Conservation (phyloP, 2,113 vertebrate species). For the Pseudonaja textilis region DNA sequence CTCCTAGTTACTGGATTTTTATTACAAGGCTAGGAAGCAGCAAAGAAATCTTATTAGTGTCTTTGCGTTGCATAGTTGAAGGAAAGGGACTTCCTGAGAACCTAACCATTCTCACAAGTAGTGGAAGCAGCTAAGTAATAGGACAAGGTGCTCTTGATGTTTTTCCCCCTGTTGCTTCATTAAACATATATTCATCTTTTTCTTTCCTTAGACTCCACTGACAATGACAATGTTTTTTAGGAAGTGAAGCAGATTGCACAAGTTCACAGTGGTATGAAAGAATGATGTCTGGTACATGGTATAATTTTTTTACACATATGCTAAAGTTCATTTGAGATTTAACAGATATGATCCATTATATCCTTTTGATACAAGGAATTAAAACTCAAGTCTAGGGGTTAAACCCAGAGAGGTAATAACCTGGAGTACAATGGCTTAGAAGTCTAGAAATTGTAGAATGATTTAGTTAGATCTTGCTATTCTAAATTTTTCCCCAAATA, state of each 20-base stretch:
- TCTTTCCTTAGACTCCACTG: neutral
- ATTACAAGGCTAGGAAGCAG: neutral
- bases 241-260: neutral
- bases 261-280: neutral
- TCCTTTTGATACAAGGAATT: neutral
- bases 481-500: neutral
- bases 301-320: neutral
- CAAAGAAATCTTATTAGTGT: neutral
- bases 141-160: neutral
- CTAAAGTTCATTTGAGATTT: neutral
- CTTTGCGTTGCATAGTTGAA: neutral
- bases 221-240: neutral
- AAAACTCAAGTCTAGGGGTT: neutral
- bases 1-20: neutral
- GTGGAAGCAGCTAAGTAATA: neutral
- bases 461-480: neutral
- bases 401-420: neutral
- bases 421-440: neutral
- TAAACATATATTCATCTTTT: neutral
- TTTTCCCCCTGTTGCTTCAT: neutral
- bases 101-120: neutral
- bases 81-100: neutral
- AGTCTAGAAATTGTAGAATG: neutral
- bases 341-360: neutral
- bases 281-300: neutral